A percentile compares a stretch with the other conserved stretches of the same genome.
Evolutionary conservation across 2,113 vertebrate genomes (phyloP).

Genomic region (Echinops telfairi): DNA sequence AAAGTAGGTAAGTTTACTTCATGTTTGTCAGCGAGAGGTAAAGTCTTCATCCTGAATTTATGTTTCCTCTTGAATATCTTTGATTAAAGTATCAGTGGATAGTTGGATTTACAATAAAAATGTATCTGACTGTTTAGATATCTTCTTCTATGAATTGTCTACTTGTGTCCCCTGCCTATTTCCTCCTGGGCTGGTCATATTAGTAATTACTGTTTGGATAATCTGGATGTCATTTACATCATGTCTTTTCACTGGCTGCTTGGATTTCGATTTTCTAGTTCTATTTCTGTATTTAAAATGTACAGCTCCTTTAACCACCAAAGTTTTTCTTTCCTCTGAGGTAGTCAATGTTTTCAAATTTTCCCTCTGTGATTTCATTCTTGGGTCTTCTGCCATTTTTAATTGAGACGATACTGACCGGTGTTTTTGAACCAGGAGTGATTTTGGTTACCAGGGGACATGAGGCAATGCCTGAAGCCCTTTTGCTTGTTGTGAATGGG

Average conservation of each 20-base stretch:
- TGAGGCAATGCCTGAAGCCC: background rate
- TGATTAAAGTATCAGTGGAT: background rate
- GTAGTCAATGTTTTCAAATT: slow-evolving; percentile 13
- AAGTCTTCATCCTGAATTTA: background rate
- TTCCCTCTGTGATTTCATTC: slow-evolving; percentile 37
- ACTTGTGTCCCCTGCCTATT: background rate
- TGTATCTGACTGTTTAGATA: background rate
- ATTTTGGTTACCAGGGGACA: background rate
- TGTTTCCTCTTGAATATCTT: background rate
- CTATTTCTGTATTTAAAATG: too few relatives aligned
- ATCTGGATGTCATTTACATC: background rate
- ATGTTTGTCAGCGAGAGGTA: slow-evolving; percentile 14
- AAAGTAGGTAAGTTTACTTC: background rate
- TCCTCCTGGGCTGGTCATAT: background rate
- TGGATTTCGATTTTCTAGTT: slow-evolving; percentile 21
- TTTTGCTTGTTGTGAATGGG: background rate
- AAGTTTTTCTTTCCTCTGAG: background rate
- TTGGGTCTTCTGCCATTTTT: background rate
- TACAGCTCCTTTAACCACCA: background rate
- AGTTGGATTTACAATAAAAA: background rate
- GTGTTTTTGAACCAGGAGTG: background rate
- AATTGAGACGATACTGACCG: background rate
- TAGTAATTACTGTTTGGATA: background rate
- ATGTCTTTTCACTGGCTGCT: background rate
- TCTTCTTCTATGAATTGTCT: background rate